These are phyloP conservation scores for Trichogramma pretiosum DNA, from an alignment of 1,140 invertebrate genomes.

Conservation along the genomic window DNA sequence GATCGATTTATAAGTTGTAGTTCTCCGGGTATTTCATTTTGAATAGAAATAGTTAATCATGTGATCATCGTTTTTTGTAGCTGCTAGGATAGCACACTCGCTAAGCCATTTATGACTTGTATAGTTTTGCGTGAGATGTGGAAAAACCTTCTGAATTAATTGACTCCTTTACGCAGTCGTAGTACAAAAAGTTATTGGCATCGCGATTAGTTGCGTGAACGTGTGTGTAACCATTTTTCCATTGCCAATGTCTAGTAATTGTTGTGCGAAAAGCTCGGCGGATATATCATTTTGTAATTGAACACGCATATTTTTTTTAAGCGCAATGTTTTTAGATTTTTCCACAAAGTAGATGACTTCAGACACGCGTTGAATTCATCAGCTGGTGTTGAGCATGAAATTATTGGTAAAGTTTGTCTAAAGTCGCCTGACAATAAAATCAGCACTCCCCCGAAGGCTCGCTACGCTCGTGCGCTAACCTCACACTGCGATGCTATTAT, in stretches of 20 bases:
- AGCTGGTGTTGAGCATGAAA: neutral
- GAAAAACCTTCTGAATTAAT: too few relatives aligned
- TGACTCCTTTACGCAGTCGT: too few relatives aligned
- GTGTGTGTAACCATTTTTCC: too few relatives aligned
- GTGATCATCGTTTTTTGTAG: constrained; percentile 29
- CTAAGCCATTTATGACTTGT: constrained; percentile 33
- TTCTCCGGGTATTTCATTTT: constrained; percentile 25
- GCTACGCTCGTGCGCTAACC: too few relatives aligned
- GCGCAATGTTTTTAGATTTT: constrained; percentile 22
- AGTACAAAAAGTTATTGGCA: too few relatives aligned
- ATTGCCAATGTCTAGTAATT: constrained; percentile 31
- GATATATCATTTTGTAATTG: constrained; percentile 33
- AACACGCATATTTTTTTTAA: constrained; percentile 39
- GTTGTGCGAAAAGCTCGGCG: constrained; percentile 32
- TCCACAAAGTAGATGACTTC: constrained; percentile 37
- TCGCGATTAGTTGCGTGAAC: too few relatives aligned
- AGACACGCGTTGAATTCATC: constrained; percentile 25
- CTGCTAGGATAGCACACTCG: constrained; percentile 30
- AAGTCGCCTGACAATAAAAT: neutral
- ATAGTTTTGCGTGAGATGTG: too few relatives aligned
- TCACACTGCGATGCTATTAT: too few relatives aligned
- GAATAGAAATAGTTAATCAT: constrained; percentile 30
- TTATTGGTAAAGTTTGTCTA: neutral
- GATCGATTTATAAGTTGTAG: constrained; percentile 33
- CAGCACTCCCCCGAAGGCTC: neutral